A percentile compares a stretch with the other conserved stretches of the same genome.
Conservation (phyloP, 2,888 invertebrate genomes). For the Clostera curtula region DNA sequence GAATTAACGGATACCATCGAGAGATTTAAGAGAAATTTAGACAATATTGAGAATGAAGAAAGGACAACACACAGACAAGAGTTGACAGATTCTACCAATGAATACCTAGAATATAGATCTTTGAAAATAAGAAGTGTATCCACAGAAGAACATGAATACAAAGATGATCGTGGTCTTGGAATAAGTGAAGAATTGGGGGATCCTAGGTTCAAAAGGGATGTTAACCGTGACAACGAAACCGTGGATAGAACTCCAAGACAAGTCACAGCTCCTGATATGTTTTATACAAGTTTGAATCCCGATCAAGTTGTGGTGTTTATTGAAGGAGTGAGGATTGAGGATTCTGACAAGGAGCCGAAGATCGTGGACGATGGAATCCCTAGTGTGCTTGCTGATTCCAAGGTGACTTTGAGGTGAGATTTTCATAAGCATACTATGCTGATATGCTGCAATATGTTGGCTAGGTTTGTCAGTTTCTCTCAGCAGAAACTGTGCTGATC, state of each 20-base stretch:
- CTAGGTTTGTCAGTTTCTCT: too few relatives aligned
- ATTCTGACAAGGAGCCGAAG: conserved; percentile 71
- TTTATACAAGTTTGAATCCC: conserved; percentile 29
- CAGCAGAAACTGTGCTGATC: too few relatives aligned
- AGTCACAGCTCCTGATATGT: conserved; percentile 18
- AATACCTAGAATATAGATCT: too few relatives aligned
- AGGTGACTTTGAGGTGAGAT: conserved; percentile 71
- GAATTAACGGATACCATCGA: too few relatives aligned
- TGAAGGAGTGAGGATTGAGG: conserved; percentile 75
- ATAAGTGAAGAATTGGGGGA: conserved; percentile 1
- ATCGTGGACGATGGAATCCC: conserved; percentile 78
- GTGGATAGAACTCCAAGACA: conserved; percentile 19
- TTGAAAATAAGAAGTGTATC: too few relatives aligned
- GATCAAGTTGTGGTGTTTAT: conserved; percentile 36
- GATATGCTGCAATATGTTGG: not conserved
- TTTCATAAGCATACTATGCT: not conserved
- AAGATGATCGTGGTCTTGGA: too few relatives aligned
- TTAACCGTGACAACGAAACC: too few relatives aligned
- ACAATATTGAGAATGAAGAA: too few relatives aligned
- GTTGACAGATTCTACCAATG: too few relatives aligned
- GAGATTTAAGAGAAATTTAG: too few relatives aligned
- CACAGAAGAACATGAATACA: too few relatives aligned
- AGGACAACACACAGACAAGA: too few relatives aligned
- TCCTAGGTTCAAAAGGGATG: conserved; percentile 1
- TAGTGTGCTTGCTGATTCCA: conserved; percentile 76